Base-by-base conservation (phyloP, 2,797 vertebrate genomes). In the Sorex maritimensis region DNA sequence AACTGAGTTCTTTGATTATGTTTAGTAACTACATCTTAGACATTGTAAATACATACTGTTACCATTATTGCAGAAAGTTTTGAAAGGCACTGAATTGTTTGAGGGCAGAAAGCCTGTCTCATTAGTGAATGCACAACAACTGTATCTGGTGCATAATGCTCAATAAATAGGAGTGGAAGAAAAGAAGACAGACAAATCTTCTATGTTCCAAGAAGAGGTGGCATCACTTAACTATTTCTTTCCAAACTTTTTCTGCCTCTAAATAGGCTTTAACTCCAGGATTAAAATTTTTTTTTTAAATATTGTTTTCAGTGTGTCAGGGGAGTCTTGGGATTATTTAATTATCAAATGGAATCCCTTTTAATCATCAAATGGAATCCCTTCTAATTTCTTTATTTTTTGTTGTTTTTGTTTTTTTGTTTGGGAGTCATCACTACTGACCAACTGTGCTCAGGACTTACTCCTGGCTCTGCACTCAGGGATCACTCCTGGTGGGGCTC, bases 241-340 rank as follows among this genome's bases (percentile, higher is more conserved):
- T 85, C 91, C 46, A 13, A 5, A 67, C 34, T 17, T 81, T 92
- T 24, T 15, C 34, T 41, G 41, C 41, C 30, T 34, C 71, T 23
- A 52, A 89, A 41, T 34, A 68, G 61, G 46, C 30, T 92, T 80
- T 65, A n/a, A 52, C 72, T 58, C 65, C 52, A 81, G 28, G 34
- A 83, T 86, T 68, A 17, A 67, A 94, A 86, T 86, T 81, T 24
- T 65, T n/a, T n/a, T 92, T 77, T 81, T 78, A 79, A 34, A 67
- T 46, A 87, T 58, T 68, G 19, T 73, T 86, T 75, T 81, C 80
- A 94, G 34, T 88, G 52, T 49, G 12, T 38, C 72, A 58, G 14
- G 1, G 58, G 23, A 81, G 12, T 61, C 52, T 68, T 89, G 68
- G 34, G 7, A 75, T 41, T 84, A 72, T 81, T 91, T 92, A 73